phyloP scores from a whole-genome alignment of 1,140 invertebrate species.

The Pseudomyrmex pallidus region DNA sequence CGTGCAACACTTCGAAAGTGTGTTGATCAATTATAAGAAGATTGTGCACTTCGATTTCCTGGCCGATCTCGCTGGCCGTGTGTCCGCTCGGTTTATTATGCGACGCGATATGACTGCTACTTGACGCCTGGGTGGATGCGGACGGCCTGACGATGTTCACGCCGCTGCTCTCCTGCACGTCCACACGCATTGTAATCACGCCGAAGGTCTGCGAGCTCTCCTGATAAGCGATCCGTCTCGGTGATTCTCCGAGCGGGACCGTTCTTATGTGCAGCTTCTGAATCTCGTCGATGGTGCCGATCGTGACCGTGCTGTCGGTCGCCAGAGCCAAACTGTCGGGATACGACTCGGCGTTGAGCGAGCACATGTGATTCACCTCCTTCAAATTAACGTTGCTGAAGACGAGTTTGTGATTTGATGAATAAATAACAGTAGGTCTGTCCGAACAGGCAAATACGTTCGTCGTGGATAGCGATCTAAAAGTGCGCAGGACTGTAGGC shows the following conservation, averaged over 20 bases:
- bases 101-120: slow-evolving; percentile 83
- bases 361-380: slow-evolving; percentile 99
- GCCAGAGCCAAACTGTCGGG: slow-evolving; percentile 97
- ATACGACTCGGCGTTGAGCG: slow-evolving; percentile 97
- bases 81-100: slow-evolving; percentile 85
- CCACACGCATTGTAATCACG: slow-evolving; percentile 95
- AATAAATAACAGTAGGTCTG: slow-evolving; percentile 99
- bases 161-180: slow-evolving; percentile 91
- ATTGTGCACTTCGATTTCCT: slow-evolving; percentile 97
- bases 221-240: slow-evolving; percentile 97
- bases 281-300: slow-evolving; percentile 99
- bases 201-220: slow-evolving; percentile 98
- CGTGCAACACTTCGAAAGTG: slow-evolving; percentile 98
- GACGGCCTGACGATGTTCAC: slow-evolving; percentile 89
- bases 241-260: slow-evolving; percentile 97
- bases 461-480: slow-evolving; percentile 95
- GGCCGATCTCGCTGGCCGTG: slow-evolving; percentile 88
- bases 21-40: slow-evolving; percentile 98
- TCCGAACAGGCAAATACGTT: slow-evolving; percentile 99
- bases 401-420: slow-evolving; percentile 99
- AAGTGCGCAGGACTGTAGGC: slow-evolving; percentile 96
- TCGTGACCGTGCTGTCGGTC: slow-evolving; percentile 96
- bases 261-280: slow-evolving; percentile 99
- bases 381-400: slow-evolving; percentile 99
- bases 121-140: slow-evolving; percentile 91